Evolutionary conservation across 2,888 invertebrate genomes (phyloP), one percentile per base, ranked within the genome.

Genomic region (Taphrorychus bicolor): DNA sequence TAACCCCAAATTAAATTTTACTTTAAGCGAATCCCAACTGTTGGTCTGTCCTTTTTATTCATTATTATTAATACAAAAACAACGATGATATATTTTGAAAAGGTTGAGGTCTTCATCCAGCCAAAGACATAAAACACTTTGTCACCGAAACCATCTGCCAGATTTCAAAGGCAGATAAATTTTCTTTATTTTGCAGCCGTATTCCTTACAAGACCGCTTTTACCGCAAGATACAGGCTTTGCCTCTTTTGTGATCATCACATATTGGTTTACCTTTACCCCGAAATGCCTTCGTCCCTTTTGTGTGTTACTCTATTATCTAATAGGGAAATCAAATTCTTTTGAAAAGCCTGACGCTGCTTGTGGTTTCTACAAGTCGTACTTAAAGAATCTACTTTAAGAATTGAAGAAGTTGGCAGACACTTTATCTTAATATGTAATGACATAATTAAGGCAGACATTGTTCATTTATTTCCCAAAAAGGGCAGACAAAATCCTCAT

Each of bases 141-240:
- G 60, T 60, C 60, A 60, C 52, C n/a, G 53, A 53, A 52, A 60
- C 52, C 60, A 60, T 60, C 60, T 60, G 60, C 60, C 60, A 52
- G 60, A 60, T 60, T 60, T 52, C 52, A 60, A 60, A 60, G 52
- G 21, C 60, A 51, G 60, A 60, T 60, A 60, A 60, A 52, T 51
- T 60, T 60, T 60, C 60, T 52, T 60, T 60, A 60, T 53, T 60
- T 52, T 42, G 60, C 60, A 40, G 21, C 17, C 51, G n/a, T 51
- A 45, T 32, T 60, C 23, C 52, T 53, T 53, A 52, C 60, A 53
- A 32, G 21, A 56, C 48, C n/a, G 41, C 24, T n/a, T 60, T 40
- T 52, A 42, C 41, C 60, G 14, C 60, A 60, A 60, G 53, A 32
- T 16, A 21, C 14, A 42, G 14, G 23, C 41, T 53, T 60, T 14